These are phyloP conservation scores for Rhea americana DNA, from an alignment of 2,113 vertebrate genomes.

Conservation along the genomic window DNA sequence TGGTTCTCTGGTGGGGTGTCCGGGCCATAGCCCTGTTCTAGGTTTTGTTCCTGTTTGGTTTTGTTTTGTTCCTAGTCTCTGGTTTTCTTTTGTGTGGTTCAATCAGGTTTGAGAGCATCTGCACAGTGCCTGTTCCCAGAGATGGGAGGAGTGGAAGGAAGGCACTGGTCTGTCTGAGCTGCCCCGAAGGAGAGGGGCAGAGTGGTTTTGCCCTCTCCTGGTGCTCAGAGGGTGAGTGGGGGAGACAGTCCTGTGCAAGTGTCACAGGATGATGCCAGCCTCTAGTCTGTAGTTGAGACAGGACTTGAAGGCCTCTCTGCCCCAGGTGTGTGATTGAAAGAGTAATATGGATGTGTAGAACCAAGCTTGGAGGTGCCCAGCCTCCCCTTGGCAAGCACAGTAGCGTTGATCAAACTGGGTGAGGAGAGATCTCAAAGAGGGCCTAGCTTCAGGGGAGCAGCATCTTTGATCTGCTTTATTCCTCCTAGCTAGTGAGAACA, in stretches of 20 bases:
- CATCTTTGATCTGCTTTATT: background rate
- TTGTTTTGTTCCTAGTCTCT: slow-evolving; percentile 31
- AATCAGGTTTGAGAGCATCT: background rate
- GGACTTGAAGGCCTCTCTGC: background rate
- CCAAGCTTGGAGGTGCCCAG: background rate
- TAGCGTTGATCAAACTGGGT: background rate
- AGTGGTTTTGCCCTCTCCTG: background rate
- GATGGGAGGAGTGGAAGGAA: background rate
- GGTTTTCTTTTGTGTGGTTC: slow-evolving; percentile 1
- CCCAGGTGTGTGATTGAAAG: background rate
- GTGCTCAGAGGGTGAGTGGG: background rate
- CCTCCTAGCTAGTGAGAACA: background rate
- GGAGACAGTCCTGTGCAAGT: background rate
- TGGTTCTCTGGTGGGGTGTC: background rate
- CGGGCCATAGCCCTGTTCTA: accelerated
- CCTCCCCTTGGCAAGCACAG: background rate
- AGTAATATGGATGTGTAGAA: background rate
- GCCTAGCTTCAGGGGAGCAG: background rate
- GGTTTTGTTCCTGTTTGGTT: background rate
- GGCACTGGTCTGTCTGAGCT: background rate
- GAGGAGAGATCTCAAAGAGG: background rate
- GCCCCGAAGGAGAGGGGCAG: background rate
- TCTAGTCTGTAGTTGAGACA: background rate
- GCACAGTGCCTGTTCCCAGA: background rate
- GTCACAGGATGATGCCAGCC: background rate